Conservation (phyloP, 2,113 vertebrate genomes). For the Caracal caracal region DNA sequence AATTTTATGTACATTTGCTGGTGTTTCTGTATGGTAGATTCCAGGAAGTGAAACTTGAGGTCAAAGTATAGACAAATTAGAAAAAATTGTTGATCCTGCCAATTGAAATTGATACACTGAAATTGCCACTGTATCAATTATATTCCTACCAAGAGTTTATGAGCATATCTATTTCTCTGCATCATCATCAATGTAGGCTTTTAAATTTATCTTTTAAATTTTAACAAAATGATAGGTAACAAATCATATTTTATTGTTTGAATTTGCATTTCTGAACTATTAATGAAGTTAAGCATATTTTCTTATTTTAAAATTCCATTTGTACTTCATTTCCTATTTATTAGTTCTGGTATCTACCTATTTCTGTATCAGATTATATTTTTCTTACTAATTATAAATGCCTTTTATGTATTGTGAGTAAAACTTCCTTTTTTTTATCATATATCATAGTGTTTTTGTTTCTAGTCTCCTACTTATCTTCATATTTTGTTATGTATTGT, state of each 20-base stretch:
- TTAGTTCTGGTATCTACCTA: neutral
- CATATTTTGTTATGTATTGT: neutral
- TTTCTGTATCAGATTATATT: neutral
- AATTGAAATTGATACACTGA: neutral
- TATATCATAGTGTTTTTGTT: neutral
- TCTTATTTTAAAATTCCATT: neutral
- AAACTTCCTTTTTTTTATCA: neutral
- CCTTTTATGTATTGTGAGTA: neutral
- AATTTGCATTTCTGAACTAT: conserved; percentile 26
- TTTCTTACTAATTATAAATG: neutral
- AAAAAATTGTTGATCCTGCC: neutral
- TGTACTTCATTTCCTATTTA: neutral
- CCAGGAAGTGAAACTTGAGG: conserved; percentile 33
- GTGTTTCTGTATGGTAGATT: conserved; percentile 1
- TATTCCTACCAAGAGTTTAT: neutral
- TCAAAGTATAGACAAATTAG: neutral
- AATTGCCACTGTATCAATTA: neutral
- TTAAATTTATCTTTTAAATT: conserved; percentile 26
- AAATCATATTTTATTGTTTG: neutral
- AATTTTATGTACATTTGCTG: neutral
- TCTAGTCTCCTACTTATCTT: neutral
- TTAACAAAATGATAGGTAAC: neutral
- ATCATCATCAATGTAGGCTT: neutral
- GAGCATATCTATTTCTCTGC: neutral
- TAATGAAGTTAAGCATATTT: neutral